Conservation (phyloP, 2,113 vertebrate genomes). For the Tachysurus fulvidraco region DNA sequence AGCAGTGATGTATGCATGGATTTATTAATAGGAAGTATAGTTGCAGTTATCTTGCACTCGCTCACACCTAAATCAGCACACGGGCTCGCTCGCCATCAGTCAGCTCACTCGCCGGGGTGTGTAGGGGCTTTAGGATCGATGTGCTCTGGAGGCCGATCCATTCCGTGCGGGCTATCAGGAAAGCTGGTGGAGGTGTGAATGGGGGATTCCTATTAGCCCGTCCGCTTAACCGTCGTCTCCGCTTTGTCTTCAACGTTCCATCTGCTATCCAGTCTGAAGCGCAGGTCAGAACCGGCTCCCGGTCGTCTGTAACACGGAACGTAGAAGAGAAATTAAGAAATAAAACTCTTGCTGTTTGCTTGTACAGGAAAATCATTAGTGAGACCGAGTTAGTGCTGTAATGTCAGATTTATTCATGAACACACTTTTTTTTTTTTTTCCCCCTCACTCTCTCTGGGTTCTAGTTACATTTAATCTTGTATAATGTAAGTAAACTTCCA, state of each 20-base stretch:
- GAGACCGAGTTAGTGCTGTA: too few species aligned
- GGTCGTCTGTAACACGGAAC: too few species aligned
- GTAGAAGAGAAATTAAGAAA: neutral
- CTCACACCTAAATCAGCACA: conserved; percentile 8
- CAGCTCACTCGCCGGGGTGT: neutral
- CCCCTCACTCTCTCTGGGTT: too few species aligned
- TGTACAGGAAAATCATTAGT: neutral
- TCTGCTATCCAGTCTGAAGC: neutral
- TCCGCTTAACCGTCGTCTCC: neutral
- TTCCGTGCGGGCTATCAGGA: neutral
- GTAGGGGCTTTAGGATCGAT: neutral
- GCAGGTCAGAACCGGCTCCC: neutral
- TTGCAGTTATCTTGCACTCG: conserved; percentile 1
- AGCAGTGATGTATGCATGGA: neutral
- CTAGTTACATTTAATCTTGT: neutral
- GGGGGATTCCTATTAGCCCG: neutral
- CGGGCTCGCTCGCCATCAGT: neutral
- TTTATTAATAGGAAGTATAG: conserved; percentile 15
- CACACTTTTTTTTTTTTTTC: too few species aligned
- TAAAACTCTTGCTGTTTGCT: neutral
- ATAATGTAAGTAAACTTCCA: too few species aligned
- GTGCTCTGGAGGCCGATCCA: neutral
- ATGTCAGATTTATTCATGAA: too few species aligned
- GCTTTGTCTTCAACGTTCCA: neutral
- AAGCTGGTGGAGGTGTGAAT: neutral